Conservation (phyloP, 1,140 invertebrate genomes). For the Micrasema minimum region DNA sequence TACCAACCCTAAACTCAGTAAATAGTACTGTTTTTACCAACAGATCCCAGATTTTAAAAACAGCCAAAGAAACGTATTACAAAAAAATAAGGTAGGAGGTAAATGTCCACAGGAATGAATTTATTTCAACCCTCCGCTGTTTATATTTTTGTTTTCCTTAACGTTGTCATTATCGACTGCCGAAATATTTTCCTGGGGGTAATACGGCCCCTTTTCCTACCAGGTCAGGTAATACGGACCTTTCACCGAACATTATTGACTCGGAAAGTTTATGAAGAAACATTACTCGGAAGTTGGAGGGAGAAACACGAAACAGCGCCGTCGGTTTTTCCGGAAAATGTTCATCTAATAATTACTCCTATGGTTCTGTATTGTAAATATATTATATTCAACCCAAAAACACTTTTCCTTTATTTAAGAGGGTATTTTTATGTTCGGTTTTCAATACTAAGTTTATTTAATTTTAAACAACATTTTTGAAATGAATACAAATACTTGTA, state of each 20-base stretch:
- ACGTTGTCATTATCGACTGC: conserved; percentile 32
- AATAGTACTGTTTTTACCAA: no score
- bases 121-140: conserved; percentile 25
- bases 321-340: conserved; percentile 16
- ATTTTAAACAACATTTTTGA: no score
- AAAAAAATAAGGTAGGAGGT: no score
- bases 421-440: no score
- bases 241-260: conserved; percentile 39
- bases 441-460: no score
- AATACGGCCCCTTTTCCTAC: background rate
- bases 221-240: conserved; percentile 19
- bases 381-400: no score
- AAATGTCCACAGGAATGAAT: conserved; percentile 20
- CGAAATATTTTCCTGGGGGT: conserved; percentile 17
- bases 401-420: no score
- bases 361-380: no score
- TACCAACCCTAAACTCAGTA: no score
- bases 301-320: conserved; percentile 20
- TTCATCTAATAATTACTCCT: background rate
- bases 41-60: no score
- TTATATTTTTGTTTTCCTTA: conserved; percentile 19
- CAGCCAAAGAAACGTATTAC: no score
- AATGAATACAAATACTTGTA: no score
- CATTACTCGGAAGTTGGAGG: conserved; percentile 19
- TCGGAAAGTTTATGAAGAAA: conserved; percentile 34